phyloP scores from a whole-genome alignment of 2,113 vertebrate species.

The Brachionichthys hirsutus region DNA sequence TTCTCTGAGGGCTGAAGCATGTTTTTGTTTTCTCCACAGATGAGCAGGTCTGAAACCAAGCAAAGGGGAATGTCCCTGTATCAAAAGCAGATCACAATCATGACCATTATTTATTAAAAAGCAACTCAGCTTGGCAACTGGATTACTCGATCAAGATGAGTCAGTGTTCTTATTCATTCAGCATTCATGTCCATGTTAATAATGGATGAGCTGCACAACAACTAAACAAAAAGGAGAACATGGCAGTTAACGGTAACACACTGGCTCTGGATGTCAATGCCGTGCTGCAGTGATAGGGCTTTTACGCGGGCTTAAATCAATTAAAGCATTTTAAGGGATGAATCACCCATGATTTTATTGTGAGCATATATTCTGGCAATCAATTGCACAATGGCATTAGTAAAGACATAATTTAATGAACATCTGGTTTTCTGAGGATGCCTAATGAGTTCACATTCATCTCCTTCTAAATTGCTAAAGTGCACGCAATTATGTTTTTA shows the following conservation, averaged over 20 bases:
- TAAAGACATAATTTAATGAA: constrained; percentile 79
- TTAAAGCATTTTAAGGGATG: constrained; percentile 63
- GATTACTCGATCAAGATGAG: constrained; percentile 56
- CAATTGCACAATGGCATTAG: constrained; percentile 73
- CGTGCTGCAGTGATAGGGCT: constrained; percentile 38
- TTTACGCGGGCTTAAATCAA: constrained; percentile 64
- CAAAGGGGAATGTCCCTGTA: constrained; percentile 48
- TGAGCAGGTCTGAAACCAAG: constrained; percentile 64
- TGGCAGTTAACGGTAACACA: constrained; percentile 39
- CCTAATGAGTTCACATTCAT: constrained; percentile 80
- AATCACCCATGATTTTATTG: constrained; percentile 68
- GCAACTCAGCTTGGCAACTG: constrained; percentile 22
- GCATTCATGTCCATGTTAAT: constrained; percentile 57
- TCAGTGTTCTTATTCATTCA: constrained; percentile 54
- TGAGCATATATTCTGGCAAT: constrained; percentile 69
- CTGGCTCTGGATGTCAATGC: constrained; percentile 34
- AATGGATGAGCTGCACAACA: constrained; percentile 54
- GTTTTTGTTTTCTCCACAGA: constrained; percentile 69
- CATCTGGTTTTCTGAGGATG: constrained; percentile 80
- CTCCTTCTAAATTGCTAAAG: constrained; percentile 81
- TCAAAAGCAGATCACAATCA: constrained; percentile 52
- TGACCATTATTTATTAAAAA: constrained; percentile 52
- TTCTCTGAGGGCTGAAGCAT: constrained; percentile 67
- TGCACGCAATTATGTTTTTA: constrained; percentile 81
- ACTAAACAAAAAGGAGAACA: constrained; percentile 38